Evolutionary conservation across 2,888 invertebrate species (phyloP).

Genomic region (Drosophila paracracens): DNA sequence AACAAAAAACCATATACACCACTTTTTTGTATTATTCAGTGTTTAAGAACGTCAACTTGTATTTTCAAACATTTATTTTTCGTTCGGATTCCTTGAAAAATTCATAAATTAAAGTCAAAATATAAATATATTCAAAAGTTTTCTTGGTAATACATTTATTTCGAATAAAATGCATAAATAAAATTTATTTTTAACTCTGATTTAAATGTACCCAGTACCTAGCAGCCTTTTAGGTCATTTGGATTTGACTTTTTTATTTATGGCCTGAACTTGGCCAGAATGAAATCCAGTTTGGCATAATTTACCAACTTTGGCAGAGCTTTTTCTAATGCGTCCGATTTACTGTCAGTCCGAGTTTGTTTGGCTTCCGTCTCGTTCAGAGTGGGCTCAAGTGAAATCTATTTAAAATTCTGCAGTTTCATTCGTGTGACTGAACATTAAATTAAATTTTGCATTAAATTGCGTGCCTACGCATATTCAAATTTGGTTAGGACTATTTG

Average conservation of each 20-base stretch:
- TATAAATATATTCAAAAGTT: neutral
- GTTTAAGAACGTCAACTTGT: neutral
- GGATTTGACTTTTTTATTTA: neutral
- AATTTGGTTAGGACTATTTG: slow-evolving; percentile 7
- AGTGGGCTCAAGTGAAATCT: neutral
- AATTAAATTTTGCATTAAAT: neutral
- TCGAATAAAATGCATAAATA: neutral
- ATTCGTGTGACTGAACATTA: slow-evolving; percentile 1
- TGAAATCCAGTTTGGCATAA: slow-evolving; percentile 9
- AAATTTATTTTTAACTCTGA: neutral
- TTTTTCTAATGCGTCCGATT: slow-evolving; percentile 1
- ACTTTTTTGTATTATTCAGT: neutral
- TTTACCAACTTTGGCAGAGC: neutral
- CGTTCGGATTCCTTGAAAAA: too few species aligned
- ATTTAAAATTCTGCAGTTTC: slow-evolving; percentile 8
- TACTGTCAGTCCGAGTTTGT: neutral
- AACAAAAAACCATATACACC: neutral
- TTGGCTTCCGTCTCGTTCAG: neutral
- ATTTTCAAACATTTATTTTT: neutral
- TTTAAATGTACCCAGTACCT: neutral
- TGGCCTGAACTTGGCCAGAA: neutral
- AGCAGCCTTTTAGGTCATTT: neutral
- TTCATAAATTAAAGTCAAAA: neutral
- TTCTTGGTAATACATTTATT: neutral
- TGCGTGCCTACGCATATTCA: slow-evolving; percentile 9